Percentiles rank a stretch among this genome's conserved stretches.
phyloP scores from a whole-genome alignment of 2,888 invertebrate species.

The Aphodius granarius region DNA sequence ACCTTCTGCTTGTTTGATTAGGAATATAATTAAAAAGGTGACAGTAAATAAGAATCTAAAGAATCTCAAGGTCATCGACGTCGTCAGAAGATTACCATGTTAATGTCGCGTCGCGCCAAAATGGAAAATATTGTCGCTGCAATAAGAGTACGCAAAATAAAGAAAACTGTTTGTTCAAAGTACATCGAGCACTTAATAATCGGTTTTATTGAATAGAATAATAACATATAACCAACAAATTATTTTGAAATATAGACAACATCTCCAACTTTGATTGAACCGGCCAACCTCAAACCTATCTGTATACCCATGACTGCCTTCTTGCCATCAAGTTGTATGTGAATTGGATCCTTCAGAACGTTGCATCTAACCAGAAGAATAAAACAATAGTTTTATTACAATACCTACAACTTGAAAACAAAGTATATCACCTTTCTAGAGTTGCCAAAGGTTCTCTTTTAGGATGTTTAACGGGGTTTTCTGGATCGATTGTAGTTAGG shows the following conservation, averaged over 20 bases:
- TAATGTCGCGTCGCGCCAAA: too few relatives aligned
- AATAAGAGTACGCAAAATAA: too few relatives aligned
- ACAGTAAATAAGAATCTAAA: too few relatives aligned
- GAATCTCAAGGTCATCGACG: too few relatives aligned
- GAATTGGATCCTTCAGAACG: conserved; percentile 41
- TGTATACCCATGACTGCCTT: conserved; percentile 57
- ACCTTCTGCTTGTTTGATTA: too few relatives aligned
- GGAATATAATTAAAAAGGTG: too few relatives aligned
- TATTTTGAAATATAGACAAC: conserved; percentile 48
- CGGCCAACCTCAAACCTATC: conserved; percentile 53
- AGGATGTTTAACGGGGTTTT: conserved; percentile 52
- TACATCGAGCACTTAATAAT: too few relatives aligned
- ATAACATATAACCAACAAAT: too few relatives aligned
- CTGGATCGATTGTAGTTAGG: conserved; percentile 55
- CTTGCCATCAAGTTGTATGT: conserved; percentile 35
- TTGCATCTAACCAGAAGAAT: conserved; percentile 49
- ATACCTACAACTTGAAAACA: neutral
- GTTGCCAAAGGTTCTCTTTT: conserved; percentile 58
- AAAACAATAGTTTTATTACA: neutral
- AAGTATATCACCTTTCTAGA: conserved; percentile 51
- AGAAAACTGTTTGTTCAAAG: too few relatives aligned
- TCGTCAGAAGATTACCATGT: too few relatives aligned
- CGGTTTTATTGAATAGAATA: too few relatives aligned
- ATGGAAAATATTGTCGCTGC: too few relatives aligned
- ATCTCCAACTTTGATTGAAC: conserved; percentile 56